These are phyloP conservation scores for Gorsachius goisagi DNA, from an alignment of 2,113 vertebrate species.

Conservation along the genomic window DNA sequence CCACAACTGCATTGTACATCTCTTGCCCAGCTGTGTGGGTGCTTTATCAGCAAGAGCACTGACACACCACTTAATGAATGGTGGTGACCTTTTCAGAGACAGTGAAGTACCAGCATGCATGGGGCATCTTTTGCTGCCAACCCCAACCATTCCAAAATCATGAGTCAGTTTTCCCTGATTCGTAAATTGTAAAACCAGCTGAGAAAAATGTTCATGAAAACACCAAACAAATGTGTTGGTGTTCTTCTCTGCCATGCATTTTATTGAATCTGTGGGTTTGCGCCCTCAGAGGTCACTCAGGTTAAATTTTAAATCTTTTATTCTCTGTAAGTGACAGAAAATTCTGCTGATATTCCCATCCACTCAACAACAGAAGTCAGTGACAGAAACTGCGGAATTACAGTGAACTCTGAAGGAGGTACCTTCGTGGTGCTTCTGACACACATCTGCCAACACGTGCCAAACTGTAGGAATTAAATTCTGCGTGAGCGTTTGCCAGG, in stretches of 20 bases:
- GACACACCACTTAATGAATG: not conserved
- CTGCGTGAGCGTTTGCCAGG: not conserved
- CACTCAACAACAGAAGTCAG: not conserved
- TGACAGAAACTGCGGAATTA: not conserved
- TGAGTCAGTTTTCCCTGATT: not conserved
- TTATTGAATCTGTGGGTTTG: not conserved
- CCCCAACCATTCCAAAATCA: not conserved
- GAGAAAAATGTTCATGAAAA: not conserved
- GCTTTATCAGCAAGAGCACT: not conserved
- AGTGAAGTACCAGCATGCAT: not conserved
- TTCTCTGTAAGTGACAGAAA: not conserved
- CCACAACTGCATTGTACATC: not conserved
- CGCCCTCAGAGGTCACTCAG: not conserved
- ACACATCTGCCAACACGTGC: not conserved
- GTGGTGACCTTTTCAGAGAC: not conserved
- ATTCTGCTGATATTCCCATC: not conserved
- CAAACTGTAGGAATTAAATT: not conserved
- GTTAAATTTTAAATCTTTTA: constrained; percentile 5
- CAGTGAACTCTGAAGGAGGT: not conserved
- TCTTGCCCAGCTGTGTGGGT: not conserved
- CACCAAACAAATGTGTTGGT: not conserved
- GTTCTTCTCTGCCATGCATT: not conserved
- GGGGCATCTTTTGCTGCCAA: not conserved
- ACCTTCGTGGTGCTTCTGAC: not conserved
- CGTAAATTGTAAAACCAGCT: not conserved